Conservation (phyloP, 1,140 invertebrate genomes). For the Leptestheria dahalacensis region DNA sequence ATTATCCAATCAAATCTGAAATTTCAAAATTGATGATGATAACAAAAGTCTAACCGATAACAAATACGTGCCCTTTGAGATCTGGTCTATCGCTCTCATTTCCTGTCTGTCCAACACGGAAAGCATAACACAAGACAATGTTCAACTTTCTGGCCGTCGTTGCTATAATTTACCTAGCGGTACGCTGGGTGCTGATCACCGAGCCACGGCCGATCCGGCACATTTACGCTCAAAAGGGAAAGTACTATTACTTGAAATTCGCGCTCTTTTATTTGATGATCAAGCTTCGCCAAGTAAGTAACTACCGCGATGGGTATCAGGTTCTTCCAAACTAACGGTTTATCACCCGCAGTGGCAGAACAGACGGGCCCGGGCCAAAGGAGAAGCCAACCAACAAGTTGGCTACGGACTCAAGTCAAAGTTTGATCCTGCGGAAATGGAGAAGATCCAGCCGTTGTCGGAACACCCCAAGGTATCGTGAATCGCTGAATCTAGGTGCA, state of each 20-base stretch:
- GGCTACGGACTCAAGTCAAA: constrained; percentile 34
- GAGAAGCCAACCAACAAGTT: constrained; percentile 23
- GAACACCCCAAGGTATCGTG: constrained; percentile 30
- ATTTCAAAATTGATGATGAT: not conserved
- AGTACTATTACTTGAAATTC: constrained; percentile 47
- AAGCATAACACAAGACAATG: not conserved
- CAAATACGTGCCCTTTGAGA: no score
- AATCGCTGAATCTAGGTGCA: not conserved
- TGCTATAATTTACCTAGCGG: not conserved
- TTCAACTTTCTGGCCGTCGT: not conserved
- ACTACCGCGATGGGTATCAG: not conserved
- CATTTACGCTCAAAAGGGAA: constrained; percentile 40
- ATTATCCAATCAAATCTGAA: not conserved
- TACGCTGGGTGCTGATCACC: constrained; percentile 7
- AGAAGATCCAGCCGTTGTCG: constrained; percentile 40
- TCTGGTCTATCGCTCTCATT: no score
- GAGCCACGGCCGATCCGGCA: constrained; percentile 37
- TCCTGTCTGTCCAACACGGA: not conserved
- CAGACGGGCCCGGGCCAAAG: constrained; percentile 13
- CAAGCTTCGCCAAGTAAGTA: constrained; percentile 36
- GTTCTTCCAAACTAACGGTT: not conserved
- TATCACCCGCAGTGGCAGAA: constrained; percentile 16
- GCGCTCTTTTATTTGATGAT: constrained; percentile 35
- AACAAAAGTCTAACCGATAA: no score
- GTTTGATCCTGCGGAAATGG: constrained; percentile 34